phyloP scores from a whole-genome alignment of 92 coral and sea anemone genomes.

The Epizoanthus rinbou region DNA sequence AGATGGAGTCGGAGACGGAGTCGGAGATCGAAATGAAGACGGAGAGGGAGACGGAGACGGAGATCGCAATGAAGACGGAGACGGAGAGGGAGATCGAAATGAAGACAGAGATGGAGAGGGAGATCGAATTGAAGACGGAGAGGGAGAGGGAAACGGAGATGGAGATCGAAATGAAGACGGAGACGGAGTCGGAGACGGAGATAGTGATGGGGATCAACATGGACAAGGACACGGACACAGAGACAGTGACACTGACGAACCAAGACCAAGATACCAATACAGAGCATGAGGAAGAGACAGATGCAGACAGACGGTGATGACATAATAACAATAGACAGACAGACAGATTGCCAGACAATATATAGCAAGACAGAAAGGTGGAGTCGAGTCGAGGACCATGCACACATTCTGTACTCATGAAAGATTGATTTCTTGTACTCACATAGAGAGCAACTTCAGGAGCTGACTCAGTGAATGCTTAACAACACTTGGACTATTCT shows the following conservation, averaged over 20 bases:
- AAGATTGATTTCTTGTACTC: neutral
- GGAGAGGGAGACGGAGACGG: neutral
- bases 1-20: neutral
- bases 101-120: too few relatives aligned
- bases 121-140: neutral
- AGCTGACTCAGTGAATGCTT: slow-evolving; percentile 17
- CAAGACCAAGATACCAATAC: too few relatives aligned
- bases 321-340: neutral
- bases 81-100: neutral
- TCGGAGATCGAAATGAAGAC: neutral
- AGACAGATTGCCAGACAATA: neutral
- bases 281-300: too few relatives aligned
- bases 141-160: neutral
- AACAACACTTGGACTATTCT: neutral
- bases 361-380: neutral
- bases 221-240: neutral
- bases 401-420: neutral
- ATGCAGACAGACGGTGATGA: too few relatives aligned
- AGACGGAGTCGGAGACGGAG: neutral
- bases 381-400: neutral
- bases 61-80: too few relatives aligned
- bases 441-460: slow-evolving; percentile 16
- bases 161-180: neutral
- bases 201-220: too few relatives aligned
- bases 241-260: neutral